A percentile compares a stretch with the other conserved stretches of the same genome.
Evolutionary conservation across 2,797 vertebrate genomes (phyloP).

Genomic region (Siniperca scherzeri): DNA sequence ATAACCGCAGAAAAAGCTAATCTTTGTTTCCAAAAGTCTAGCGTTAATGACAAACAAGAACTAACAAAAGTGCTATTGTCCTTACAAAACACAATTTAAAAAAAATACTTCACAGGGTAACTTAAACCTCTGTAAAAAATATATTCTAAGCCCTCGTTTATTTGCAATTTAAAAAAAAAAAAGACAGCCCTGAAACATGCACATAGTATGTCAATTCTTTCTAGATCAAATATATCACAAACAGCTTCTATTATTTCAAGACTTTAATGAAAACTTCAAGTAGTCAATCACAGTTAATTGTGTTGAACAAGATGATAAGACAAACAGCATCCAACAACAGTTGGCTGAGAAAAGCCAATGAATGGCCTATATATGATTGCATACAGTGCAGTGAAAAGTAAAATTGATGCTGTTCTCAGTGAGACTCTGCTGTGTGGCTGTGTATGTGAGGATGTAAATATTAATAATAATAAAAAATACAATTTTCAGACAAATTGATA

Average conservation of each 20-base stretch:
- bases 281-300: slow-evolving; percentile 39
- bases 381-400: slow-evolving; percentile 16
- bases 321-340: slow-evolving; percentile 18
- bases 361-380: not conserved
- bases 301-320: slow-evolving; percentile 30
- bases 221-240: slow-evolving; percentile 12
- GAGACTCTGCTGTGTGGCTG: not conserved
- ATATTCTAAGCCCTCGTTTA: slow-evolving; percentile 21
- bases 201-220: not conserved
- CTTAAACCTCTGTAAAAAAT: slow-evolving; percentile 19
- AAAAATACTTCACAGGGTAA: slow-evolving; percentile 4
- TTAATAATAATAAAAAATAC: not conserved
- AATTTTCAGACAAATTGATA: slow-evolving; percentile 19
- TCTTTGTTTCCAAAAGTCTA: slow-evolving; percentile 20
- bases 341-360: slow-evolving; percentile 1
- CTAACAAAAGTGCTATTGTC: slow-evolving; percentile 53
- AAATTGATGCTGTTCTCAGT: slow-evolving; percentile 13
- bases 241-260: slow-evolving; percentile 15
- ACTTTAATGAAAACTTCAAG: slow-evolving; percentile 62
- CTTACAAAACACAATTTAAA: slow-evolving; percentile 30
- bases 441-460: slow-evolving; percentile 18
- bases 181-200: slow-evolving; percentile 21
- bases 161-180: slow-evolving; percentile 11
- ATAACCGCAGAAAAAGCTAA: slow-evolving; percentile 33
- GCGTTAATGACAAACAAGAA: slow-evolving; percentile 29